phyloP scores from a whole-genome alignment of 2,113 vertebrate genomes.

The Ariopsis seemanni region DNA sequence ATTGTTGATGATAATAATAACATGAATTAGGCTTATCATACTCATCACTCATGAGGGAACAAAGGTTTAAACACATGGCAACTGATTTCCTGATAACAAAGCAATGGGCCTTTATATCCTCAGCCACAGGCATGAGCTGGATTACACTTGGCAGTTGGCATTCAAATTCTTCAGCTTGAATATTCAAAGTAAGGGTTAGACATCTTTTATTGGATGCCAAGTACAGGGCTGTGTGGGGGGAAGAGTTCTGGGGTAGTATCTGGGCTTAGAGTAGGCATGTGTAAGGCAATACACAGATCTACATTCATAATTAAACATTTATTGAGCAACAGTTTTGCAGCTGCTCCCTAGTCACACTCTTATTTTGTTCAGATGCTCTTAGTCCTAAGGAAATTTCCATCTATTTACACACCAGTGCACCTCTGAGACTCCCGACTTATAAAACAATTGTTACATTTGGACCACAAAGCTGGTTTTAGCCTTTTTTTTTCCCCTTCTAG shows the following conservation, averaged over 20 bases:
- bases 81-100: conserved; percentile 14
- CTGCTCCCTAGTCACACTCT: conserved; percentile 8
- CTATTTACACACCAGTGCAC: conserved; percentile 1
- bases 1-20: background rate
- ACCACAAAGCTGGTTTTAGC: background rate
- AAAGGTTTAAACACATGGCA: background rate
- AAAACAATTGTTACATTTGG: background rate
- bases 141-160: background rate
- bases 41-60: background rate
- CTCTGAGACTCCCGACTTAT: background rate
- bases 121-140: background rate
- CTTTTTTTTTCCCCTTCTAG: background rate
- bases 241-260: background rate
- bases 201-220: background rate
- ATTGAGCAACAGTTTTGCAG: conserved; percentile 24
- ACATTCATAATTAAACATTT: conserved; percentile 34
- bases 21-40: background rate
- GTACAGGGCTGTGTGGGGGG: background rate
- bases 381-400: background rate
- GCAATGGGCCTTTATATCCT: background rate
- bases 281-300: conserved; percentile 21
- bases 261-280: background rate
- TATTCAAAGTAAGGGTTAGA: background rate
- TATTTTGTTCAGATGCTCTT: conserved; percentile 7
- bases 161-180: conserved; percentile 1